phyloP scores from a whole-genome alignment of 2,888 invertebrate genomes.

The Dynastes tityus region DNA sequence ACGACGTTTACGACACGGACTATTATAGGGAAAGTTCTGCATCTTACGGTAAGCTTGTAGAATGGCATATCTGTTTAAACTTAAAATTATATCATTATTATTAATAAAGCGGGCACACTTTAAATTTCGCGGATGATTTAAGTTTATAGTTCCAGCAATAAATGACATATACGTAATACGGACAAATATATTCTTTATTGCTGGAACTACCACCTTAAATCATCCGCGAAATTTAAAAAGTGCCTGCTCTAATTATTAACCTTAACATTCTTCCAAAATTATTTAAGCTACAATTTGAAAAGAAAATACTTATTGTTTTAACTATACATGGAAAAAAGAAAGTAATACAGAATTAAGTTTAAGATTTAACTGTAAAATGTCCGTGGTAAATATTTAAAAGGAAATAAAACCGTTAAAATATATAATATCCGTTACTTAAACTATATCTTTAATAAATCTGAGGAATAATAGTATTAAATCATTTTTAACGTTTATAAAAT shows the following conservation, averaged over 20 bases:
- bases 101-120: too few species aligned
- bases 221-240: too few species aligned
- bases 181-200: too few species aligned
- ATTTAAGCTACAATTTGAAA: not conserved
- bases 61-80: conserved; percentile 4
- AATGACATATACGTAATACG: too few species aligned
- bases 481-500: too few species aligned
- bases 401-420: not conserved
- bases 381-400: not conserved
- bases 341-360: conserved; percentile 10
- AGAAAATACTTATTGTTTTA: not conserved
- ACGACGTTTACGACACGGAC: conserved; percentile 67
- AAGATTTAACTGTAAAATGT: conserved; percentile 1
- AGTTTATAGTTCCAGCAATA: too few species aligned
- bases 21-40: conserved; percentile 66
- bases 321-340: conserved; percentile 4
- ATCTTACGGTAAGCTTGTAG: conserved; percentile 58
- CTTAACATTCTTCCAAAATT: too few species aligned
- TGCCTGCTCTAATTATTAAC: too few species aligned
- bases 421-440: conserved; percentile 6
- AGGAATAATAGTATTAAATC: too few species aligned
- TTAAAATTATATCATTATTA: not conserved
- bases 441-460: not conserved
- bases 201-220: too few species aligned
- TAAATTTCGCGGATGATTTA: too few species aligned